Percentiles rank a stretch among this genome's conserved stretches.
phyloP scores from a whole-genome alignment of 2,888 invertebrate genomes.

The Cephus runcator region DNA sequence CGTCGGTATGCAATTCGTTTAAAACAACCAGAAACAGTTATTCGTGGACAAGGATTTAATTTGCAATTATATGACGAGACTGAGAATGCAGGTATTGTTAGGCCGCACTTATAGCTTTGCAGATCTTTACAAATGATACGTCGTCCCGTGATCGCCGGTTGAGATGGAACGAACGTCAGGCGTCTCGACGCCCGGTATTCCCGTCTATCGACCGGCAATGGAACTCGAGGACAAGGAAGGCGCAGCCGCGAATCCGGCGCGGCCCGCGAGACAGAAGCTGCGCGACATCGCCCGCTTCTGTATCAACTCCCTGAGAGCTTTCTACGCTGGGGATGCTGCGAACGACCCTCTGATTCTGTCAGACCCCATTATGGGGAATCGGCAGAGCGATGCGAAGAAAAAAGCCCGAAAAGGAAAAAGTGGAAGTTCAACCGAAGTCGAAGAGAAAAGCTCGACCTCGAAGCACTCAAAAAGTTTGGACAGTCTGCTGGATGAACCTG shows the following conservation, averaged over 20 bases:
- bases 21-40: no score
- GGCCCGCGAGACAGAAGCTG: constrained; percentile 36
- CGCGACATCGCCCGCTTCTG: constrained; percentile 46
- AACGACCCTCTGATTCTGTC: constrained; percentile 1
- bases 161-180: not conserved
- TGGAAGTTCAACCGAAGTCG: constrained; percentile 25
- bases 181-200: not conserved
- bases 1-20: no score
- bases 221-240: constrained; percentile 25
- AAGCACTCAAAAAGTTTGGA: constrained; percentile 26
- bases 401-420: constrained; percentile 44
- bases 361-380: constrained; percentile 56
- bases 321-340: constrained; percentile 31
- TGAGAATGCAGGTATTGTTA: not conserved
- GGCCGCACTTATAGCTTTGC: not conserved
- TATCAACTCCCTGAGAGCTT: constrained; percentile 43
- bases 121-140: not conserved
- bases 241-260: constrained; percentile 42
- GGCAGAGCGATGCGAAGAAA: constrained; percentile 58
- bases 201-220: constrained; percentile 23
- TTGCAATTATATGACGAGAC: not conserved
- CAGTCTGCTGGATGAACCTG: constrained; percentile 22
- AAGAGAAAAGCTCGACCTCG: constrained; percentile 8
- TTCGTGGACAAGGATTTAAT: not conserved
- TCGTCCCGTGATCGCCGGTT: constrained; percentile 6